Conservation (phyloP, 35 echinoderm and acorn worm species). For the Nesometra sesokonis region DNA sequence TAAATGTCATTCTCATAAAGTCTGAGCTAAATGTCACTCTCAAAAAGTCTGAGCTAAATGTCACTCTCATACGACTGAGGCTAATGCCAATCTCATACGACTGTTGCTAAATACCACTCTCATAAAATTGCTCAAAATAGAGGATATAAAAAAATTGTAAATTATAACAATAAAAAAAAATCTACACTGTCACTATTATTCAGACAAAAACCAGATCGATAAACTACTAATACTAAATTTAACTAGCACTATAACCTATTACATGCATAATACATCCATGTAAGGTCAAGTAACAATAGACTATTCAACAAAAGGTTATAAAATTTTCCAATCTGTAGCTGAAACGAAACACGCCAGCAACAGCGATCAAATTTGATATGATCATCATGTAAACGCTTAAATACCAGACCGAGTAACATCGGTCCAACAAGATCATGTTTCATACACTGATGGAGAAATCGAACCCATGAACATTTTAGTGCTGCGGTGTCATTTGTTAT, state of each 20-base stretch:
- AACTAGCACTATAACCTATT: background rate
- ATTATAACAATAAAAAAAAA: background rate
- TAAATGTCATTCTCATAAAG: too few species aligned
- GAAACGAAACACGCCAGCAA: background rate
- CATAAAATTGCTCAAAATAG: too few species aligned
- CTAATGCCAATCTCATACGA: too few species aligned
- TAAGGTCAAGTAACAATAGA: background rate
- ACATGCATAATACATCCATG: background rate
- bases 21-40: too few species aligned
- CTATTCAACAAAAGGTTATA: background rate
- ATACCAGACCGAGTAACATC: background rate
- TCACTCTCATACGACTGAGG: too few species aligned
- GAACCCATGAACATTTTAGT: background rate
- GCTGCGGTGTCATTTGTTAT: background rate
- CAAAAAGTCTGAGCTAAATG: too few species aligned
- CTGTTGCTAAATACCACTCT: too few species aligned
- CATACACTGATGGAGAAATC: background rate
- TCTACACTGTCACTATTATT: background rate
- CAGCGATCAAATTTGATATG: background rate
- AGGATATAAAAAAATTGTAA: background rate
- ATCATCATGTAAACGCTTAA: background rate
- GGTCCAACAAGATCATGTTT: background rate
- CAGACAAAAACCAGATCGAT: background rate
- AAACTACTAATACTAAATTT: background rate
- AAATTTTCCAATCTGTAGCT: background rate